These are phyloP conservation scores for Papilio elwesi DNA, from an alignment of 2,888 invertebrate species.

Conservation along the genomic window DNA sequence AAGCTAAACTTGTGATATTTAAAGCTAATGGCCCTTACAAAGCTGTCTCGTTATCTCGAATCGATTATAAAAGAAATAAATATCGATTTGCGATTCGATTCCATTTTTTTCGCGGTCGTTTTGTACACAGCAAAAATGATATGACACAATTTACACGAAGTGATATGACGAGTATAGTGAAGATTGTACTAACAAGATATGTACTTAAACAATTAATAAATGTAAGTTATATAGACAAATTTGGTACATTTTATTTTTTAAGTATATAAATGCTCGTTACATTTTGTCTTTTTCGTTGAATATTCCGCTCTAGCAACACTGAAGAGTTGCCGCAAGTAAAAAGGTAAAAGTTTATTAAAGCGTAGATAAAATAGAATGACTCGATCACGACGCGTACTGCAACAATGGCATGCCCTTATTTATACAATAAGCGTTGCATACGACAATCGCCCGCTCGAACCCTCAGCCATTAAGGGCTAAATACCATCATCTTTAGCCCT, in stretches of 20 bases:
- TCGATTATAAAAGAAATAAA: constrained; percentile 40
- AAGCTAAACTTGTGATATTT: constrained; percentile 61
- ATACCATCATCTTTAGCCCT: constrained; percentile 38
- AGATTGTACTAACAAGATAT: constrained; percentile 83
- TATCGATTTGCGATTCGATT: constrained; percentile 55
- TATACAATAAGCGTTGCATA: constrained; percentile 84
- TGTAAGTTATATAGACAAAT: constrained; percentile 67
- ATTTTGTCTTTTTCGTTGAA: constrained; percentile 78
- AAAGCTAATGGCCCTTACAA: constrained; percentile 66
- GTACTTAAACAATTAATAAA: constrained; percentile 75
- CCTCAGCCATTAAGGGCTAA: constrained; percentile 69
- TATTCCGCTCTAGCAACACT: constrained; percentile 71
- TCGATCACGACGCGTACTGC: constrained; percentile 83
- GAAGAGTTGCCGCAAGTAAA: constrained; percentile 49
- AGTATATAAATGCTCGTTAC: constrained; percentile 79
- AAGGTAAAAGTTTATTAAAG: constrained; percentile 40
- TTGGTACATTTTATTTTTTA: constrained; percentile 69
- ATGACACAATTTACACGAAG: constrained; percentile 81
- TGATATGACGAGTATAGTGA: constrained; percentile 78
- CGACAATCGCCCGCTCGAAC: constrained; percentile 69
- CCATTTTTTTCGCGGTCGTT: constrained; percentile 59
- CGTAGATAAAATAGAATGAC: constrained; percentile 62
- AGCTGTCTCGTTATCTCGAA: constrained; percentile 47
- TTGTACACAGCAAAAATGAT: constrained; percentile 79
- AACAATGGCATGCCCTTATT: constrained; percentile 82